Evolutionary conservation across 2,113 vertebrate genomes (phyloP), one percentile per base, ranked within the genome.

Genomic region (Phrynosoma blainvillii): DNA sequence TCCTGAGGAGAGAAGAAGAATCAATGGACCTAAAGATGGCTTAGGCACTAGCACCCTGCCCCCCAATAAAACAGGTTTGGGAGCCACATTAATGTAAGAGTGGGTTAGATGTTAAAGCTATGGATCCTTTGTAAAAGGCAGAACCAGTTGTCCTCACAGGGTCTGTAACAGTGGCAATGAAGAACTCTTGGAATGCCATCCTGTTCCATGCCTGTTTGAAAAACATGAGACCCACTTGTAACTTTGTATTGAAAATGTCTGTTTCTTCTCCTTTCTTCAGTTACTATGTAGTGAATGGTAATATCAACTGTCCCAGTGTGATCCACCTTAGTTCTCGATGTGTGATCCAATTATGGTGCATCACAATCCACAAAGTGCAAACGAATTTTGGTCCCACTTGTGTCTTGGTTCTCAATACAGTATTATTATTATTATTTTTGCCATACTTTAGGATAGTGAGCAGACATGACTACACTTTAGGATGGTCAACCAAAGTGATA

Each of bases 1-100:
- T 93, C 94, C 98, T 98, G 94, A 54, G 82, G 82, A 68, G 79
- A 8, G 11, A 32, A 91, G 40, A 79, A 18, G 4, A 74, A 56
- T 2, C 70, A 21, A 7, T 14, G 18, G 23, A 62, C 13, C 36
- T n/a, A 68, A 54, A 40, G 8, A 16, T 27, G 79, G 4, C 16
- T 54, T 81, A 62, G 54, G 10, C 10, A 65, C n/a, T 8, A 30
- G 30, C 18, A 56, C 36, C 36, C 36, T 2, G 36, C 36, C 36
- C 36, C 36, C 36, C 16, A 14, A 65, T 20, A 65, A 65, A 47
- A 71, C 66, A 42, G 2, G 56, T 12, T 76, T 62, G n/a, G 47
- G 8, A 83, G 66, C 40, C 7, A 30, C 20, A 14, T 47, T 1
- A 71, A 47, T 52, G 59, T 12, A 32, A 14, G 18, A 23, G 30